Base-by-base conservation (phyloP, 2,888 invertebrate species). In the Argyra leucocephala region DNA sequence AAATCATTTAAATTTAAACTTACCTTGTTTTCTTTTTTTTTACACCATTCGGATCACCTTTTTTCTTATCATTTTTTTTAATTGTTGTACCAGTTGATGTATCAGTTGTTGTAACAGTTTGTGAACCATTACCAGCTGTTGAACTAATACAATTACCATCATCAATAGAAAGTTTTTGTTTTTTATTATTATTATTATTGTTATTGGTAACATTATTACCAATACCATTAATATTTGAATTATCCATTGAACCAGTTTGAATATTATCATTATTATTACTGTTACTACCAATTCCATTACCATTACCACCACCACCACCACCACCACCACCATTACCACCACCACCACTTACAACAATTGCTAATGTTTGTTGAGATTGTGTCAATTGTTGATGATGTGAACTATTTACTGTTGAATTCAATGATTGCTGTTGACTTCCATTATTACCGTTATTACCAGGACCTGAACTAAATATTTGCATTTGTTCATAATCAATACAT, bases 21-120 rank as follows among this genome's bases (percentile, higher is more conserved):
- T 78, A 93, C 93, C 93, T 90, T 65, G 93, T 93, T 82, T 93
- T 93, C 81, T 93, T 93, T 81, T 93, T 93, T 78, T 93, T 93
- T 57, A 91, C 90, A 62, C 91, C 91, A 76, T 90, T 91, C 73
- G 89, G 91, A 76, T 91, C 91, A 72, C 84, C 85, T 78, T 91
- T 91, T 80, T 93, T 90, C 78, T 88, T 88, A 65, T 86, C 88
- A 74, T 89, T 90, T 72, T 88, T 87, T 74, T 86, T 88, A 69
- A 85, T 80, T 12, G 84, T 80, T 10, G 82, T 78, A 0, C 78
- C 59, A 23, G 76, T 73, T 26, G 73, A 72, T 61, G 69, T 80
- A 69, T 61, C 82, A 70, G 66, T 83, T 72, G 71, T 81, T 15
- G 81, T 80, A 10, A 76, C 70, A 48, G 80, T 81, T 59, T 76